Base-by-base conservation (phyloP, 2,113 vertebrate genomes). In the Vulpes vulpes region DNA sequence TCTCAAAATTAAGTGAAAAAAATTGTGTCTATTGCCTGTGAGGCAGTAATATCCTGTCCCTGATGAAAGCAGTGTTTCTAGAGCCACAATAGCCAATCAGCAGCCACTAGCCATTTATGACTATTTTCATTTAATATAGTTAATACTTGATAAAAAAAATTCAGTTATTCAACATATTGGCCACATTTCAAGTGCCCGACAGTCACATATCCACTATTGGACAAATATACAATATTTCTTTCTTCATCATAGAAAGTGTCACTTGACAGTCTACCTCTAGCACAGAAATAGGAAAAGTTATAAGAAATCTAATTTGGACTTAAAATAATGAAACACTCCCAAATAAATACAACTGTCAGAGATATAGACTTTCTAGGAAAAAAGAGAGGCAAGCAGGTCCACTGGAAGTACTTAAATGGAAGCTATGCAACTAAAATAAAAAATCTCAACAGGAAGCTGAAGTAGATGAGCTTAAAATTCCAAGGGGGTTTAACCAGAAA, bases 401-500 rank as follows among this genome's bases (percentile, higher is more conserved):
- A 49, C 5, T 91, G 38, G 30, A 95, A 93, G 12, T 74, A 79
- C 51, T 79, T 83, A 83, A 51, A 93, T 0, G 1, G 35, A 91
- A 93, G 49, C 17, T 32, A 78, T 15, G 5, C 11, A 88, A 76
- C 74, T 86, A 49, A 30, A 76, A 57, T 64, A 17, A 74, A 76
- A n/a, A 74, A 53, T 17, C 23, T 93, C 12, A 80, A 51, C 2
- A 59, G 74, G 19, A 89, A 95, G 9, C 11, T 65, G 15, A 96
- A 90, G 38, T 81, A 92, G 10, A 67, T 43, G n/a, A 94, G 35
- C 51, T 87, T 80, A 92, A 94, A 94, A 94, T 88, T 90, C 12
- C 38, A 83, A 82, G 7, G 11, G 12, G 22, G 3, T 93, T 98
- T 96, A 93, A 62, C 94, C 65, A 96, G 71, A 67, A 89, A 91